Evolutionary conservation across 2,888 invertebrate species (phyloP), one percentile per base, ranked within the genome.

Genomic region (Aphelenchoides bicaudatus): DNA sequence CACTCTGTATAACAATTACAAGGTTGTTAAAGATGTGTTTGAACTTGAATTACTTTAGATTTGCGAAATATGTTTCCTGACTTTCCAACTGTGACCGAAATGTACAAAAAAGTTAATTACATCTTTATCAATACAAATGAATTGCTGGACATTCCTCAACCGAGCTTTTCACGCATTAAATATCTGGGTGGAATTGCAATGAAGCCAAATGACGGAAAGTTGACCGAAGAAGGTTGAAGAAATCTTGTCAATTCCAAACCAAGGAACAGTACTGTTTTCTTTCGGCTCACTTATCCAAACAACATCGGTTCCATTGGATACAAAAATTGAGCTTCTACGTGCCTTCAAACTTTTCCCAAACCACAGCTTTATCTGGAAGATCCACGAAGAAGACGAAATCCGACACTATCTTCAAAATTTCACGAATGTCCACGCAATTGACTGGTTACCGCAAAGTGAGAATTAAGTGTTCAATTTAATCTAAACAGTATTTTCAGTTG

Each of bases 61-160:
- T n/a, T 43, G 8, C 43, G 43, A 6, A 10, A 10, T 10, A 10
- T 10, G 23, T 21, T 43, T n/a, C 43, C 43, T 25, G n/a, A 43
- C 23, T 25, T 47, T 5, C 48, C 48, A 16, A 10, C 23, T 4
- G 6, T 28, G 5, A 6, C 4, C 25, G 19, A 47, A 4, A 8
- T 47, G 48, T 4, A 8, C 48, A 6, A 3, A 16, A 8, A 16
- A 4, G n/a, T 47, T 5, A 8, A 25, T 19, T 47, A 47, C 48
- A 49, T 48, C 6, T 56, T 56, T 27, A 25, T 56, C 27, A 56
- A 56, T 34, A 29, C 56, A n/a, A 34, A 56, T 29, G 56, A 50
- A 27, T 37, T 50, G 6, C 56, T 56, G 19, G 56, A 56, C n/a
- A 50, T 56, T 30, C 49, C 56, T 8, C 47, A 56, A 27, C 56